Base-by-base conservation (phyloP, 2,888 invertebrate genomes). In the Thyatira batis region DNA sequence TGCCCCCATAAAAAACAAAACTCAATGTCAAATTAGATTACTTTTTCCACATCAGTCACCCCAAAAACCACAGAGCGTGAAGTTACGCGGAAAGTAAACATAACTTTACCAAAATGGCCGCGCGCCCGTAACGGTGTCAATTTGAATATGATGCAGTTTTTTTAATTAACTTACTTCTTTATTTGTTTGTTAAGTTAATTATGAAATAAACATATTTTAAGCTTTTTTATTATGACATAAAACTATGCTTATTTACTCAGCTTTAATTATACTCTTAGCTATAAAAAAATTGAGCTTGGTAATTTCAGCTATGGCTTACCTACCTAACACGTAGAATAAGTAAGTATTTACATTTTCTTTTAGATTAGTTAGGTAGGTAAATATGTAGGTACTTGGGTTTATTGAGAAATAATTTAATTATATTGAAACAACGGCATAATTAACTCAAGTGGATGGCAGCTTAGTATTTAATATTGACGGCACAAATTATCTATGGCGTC, bases 11-110 rank as follows among this genome's bases (percentile, higher is more conserved):
- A 76, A n/a, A 78, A 73, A 76, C 67, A 64, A 70, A 78, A 76
- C 67, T 63, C 65, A 76, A 77, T 80, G 80, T 80, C 82, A 83
- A 85, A 85, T 87, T 84, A 80, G 79, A 88, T 85, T 80, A 84
- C 69, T 73, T 82, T 79, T 82, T 79, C 76, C 73, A 74, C 77
- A 67, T 64, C 74, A 67, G 63, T 72, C 74, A 65, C 70, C 74
- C 73, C 69, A 68, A 65, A 69, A 70, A 58, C 70, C 73, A 67
- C 73, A 61, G 63, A 72, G 71, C 88, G 85, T 85, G 80, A 84
- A 82, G 74, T 71, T 56, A 68, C 72, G 65, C 58, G 64, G 67
- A 74, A 83, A 71, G 80, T 83, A 85, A 85, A 86, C 80, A 85
- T 71, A 67, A 62, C 33, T 21, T 61, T 58, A 57, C 51, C 83